Base-by-base conservation (phyloP, 37 sponge, comb jelly and placozoan genomes). In the Oscarella lobularis region DNA sequence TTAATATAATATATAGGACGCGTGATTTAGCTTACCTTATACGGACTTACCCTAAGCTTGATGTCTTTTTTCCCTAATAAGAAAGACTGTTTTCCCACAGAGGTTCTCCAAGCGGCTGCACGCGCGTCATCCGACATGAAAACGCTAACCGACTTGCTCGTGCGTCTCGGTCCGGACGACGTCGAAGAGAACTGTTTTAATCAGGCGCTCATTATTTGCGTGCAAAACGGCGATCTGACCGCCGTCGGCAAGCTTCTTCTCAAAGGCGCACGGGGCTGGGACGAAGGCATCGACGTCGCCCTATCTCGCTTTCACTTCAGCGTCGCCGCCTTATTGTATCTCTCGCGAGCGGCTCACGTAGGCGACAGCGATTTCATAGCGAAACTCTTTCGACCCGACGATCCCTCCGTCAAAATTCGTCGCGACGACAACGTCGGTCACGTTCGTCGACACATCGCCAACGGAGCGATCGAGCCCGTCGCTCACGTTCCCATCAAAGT, bases 401-500 rank as follows among this genome's bases (percentile, higher is more conserved):
- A 48, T 20, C 69, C 55, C 1, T 34, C 41, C 2, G 1, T 3
- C 1, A 35, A 76, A 5, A 36, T 36, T 39, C 39, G 33, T 0
- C 83, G 84, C 20, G 82, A 81, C 29, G 76, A 81, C 29, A 80
- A 87, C 40, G 40, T 75, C 2, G 82, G 77, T 31, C 78, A 87
- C 60, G 20, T 27, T 14, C 87, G 82, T 38, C 75, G 67, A 6
- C 82, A 75, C 6, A 85, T 85, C 0, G 34, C 72, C 41, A 76
- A 34, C 66, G 82, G 84, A 14, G 78, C 79, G 14, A 80, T 90
- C 27, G 79, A 78, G 6, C 86, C 91, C 1, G 83, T 83, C 1
- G 91, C 60, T 20, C 60, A 48, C 20, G 60, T 90, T 20, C 87
- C 91, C 9, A 87, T 91, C 30, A 87, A 91, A 38, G 76, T 91